Evolutionary conservation across 1,140 invertebrate species (phyloP).

Genomic region (Hyles euphorbiae): DNA sequence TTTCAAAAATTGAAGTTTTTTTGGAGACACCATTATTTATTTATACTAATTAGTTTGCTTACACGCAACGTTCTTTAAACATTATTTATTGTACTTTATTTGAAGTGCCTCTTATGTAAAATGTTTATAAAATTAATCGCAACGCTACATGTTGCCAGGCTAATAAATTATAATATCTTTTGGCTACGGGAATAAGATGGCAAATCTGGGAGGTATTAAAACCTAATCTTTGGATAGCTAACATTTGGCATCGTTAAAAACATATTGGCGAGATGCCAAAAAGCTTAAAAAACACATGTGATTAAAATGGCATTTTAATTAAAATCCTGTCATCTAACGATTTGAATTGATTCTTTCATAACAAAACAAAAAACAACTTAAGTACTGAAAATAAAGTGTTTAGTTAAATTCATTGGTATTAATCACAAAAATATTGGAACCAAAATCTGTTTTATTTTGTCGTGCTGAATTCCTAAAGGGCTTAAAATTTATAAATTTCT

Average conservation of each 20-base stretch:
- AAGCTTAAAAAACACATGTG: background rate
- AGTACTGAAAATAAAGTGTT: too few relatives aligned
- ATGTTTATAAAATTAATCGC: slow-evolving; percentile 52
- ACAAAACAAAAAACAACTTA: too few relatives aligned
- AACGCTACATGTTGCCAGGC: background rate
- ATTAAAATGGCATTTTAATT: background rate
- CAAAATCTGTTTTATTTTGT: too few relatives aligned
- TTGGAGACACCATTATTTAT: slow-evolving; percentile 57
- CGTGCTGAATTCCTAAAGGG: too few relatives aligned
- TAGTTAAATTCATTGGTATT: too few relatives aligned
- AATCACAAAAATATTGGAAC: too few relatives aligned
- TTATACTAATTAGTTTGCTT: slow-evolving; percentile 57
- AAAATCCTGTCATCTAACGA: too few relatives aligned
- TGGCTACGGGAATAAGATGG: slow-evolving; percentile 11
- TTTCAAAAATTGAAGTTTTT: slow-evolving; percentile 52
- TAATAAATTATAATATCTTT: background rate
- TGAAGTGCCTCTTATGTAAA: slow-evolving; percentile 59
- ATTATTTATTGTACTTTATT: slow-evolving; percentile 68
- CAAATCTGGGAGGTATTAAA: slow-evolving; percentile 17
- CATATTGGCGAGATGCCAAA: slow-evolving; percentile 28
- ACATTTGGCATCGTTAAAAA: slow-evolving; percentile 23
- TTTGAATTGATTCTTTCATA: too few relatives aligned
- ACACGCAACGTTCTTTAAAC: slow-evolving; percentile 49
- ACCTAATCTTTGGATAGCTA: slow-evolving; percentile 14
- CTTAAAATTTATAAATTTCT: background rate